Conservation (phyloP, 2,888 invertebrate genomes). For the Drosophila emarginata region DNA sequence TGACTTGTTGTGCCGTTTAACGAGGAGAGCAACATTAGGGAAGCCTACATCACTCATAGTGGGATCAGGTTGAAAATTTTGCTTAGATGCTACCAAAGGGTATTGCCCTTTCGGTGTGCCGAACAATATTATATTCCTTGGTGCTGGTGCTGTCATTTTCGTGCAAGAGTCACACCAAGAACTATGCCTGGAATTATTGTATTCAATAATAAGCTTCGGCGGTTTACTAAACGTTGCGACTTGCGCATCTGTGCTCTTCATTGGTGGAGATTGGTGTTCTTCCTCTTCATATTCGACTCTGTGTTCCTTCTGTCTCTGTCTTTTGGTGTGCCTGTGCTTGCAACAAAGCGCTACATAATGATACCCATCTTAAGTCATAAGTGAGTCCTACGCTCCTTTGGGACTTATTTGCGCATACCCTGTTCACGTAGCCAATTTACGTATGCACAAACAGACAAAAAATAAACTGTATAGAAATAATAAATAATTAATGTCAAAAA, state of each 20-base stretch:
- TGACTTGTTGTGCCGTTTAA: not conserved
- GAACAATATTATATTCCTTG: not conserved
- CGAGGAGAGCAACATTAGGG: not conserved
- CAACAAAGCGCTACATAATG: conserved; percentile 38
- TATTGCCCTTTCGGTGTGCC: conserved; percentile 8
- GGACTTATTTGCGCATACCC: conserved; percentile 20
- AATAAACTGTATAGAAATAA: too few relatives aligned
- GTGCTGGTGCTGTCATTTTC: conserved; percentile 16
- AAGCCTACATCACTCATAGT: not conserved
- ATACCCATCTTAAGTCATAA: conserved; percentile 50
- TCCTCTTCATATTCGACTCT: not conserved
- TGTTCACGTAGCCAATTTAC: not conserved
- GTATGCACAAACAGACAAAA: too few relatives aligned
- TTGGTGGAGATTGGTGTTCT: not conserved
- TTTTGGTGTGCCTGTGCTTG: not conserved
- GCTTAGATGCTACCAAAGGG: not conserved
- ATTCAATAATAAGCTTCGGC: conserved; percentile 24
- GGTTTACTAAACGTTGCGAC: conserved; percentile 19
- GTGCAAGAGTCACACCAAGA: conserved; percentile 30
- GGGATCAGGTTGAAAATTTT: not conserved
- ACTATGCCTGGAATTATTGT: conserved; percentile 40
- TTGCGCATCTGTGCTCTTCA: conserved; percentile 14
- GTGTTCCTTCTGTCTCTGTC: not conserved
- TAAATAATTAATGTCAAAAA: too few relatives aligned
- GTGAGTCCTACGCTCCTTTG: conserved; percentile 26